Conservation (phyloP, 2,113 vertebrate species). For the Fukomys damarensis region DNA sequence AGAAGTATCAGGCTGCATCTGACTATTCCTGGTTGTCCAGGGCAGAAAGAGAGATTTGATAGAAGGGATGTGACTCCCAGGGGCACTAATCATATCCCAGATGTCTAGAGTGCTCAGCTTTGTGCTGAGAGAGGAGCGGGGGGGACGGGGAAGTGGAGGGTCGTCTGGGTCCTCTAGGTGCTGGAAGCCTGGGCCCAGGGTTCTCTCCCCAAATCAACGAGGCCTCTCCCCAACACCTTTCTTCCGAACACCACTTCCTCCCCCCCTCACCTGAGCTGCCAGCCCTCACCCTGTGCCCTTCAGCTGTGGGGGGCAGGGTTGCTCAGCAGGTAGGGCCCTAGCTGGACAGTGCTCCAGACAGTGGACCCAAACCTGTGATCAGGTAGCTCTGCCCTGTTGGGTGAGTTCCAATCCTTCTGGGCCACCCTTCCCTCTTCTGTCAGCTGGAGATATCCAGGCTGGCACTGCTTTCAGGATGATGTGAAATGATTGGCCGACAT, state of each 20-base stretch:
- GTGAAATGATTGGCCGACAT: background rate
- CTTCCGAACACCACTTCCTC: background rate
- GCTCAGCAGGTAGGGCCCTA: background rate
- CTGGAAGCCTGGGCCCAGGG: background rate
- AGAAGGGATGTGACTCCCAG: background rate
- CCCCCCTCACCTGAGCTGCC: background rate
- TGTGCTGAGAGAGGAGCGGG: background rate
- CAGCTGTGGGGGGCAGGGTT: background rate
- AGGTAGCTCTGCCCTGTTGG: background rate
- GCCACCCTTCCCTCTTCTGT: background rate
- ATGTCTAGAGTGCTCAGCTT: background rate
- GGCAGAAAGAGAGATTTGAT: background rate
- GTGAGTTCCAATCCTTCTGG: background rate
- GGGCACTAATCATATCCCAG: background rate
- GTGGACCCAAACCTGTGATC: background rate
- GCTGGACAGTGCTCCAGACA: too few relatives aligned
- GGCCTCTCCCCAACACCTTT: background rate
- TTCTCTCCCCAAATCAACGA: background rate
- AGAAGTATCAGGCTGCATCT: background rate
- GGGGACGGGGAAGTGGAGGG: background rate
- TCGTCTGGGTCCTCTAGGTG: background rate
- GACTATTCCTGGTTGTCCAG: background rate
- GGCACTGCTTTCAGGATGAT: background rate
- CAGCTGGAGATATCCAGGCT: background rate
- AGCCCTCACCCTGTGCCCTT: background rate